A percentile compares a stretch with the other conserved stretches of the same genome.
phyloP scores from a whole-genome alignment of 2,888 invertebrate genomes.

The Rotaria magnacalcarata region DNA sequence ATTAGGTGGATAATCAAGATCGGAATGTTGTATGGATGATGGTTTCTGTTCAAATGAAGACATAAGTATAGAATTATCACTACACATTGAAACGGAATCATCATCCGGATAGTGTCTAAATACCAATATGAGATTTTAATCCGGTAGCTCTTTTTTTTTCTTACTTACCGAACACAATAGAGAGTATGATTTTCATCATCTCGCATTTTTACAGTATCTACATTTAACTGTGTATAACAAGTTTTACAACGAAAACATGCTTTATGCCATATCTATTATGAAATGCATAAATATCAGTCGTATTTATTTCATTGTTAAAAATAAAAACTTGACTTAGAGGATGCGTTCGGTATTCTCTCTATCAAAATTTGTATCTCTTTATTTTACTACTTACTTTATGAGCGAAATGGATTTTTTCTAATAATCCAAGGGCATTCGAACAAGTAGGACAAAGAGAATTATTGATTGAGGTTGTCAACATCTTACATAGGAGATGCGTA shows the following conservation, averaged over 20 bases:
- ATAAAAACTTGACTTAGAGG: too few relatives aligned
- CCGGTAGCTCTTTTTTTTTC: background rate
- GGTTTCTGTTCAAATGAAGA: background rate
- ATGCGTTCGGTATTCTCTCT: too few relatives aligned
- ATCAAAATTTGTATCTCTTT: too few relatives aligned
- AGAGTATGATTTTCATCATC: background rate
- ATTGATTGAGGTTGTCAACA: background rate
- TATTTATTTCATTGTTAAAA: too few relatives aligned
- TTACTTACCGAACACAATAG: background rate
- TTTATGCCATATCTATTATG: background rate
- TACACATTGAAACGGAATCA: background rate
- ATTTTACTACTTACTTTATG: background rate
- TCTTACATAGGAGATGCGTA: background rate
- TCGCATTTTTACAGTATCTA: background rate
- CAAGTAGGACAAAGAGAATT: background rate
- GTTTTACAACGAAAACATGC: background rate
- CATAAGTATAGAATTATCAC: background rate
- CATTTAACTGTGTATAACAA: background rate
- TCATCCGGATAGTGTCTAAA: background rate
- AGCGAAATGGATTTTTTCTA: background rate
- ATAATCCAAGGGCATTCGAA: background rate
- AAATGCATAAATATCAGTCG: background rate
- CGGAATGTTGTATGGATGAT: background rate
- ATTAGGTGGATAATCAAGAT: background rate
- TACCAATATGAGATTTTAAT: background rate